These are phyloP conservation scores for Dasyprocta punctata DNA, from an alignment of 2,113 vertebrate genomes.

Conservation along the genomic window DNA sequence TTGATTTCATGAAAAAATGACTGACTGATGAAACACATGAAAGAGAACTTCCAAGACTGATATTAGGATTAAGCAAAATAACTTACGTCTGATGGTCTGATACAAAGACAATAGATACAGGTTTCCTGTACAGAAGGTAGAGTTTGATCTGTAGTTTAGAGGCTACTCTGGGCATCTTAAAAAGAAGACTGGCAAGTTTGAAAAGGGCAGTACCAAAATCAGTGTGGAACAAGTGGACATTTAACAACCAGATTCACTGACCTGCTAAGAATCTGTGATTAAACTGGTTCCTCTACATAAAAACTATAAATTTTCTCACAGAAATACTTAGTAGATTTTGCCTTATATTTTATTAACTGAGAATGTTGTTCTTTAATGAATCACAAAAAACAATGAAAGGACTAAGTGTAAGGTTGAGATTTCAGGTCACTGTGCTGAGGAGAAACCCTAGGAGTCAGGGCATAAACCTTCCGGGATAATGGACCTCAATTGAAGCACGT, in stretches of 20 bases:
- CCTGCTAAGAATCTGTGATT: background rate
- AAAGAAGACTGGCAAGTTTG: background rate
- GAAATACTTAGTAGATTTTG: background rate
- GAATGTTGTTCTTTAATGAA: background rate
- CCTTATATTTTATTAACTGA: slow-evolving; percentile 23
- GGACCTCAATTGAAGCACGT: background rate
- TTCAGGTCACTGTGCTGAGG: background rate
- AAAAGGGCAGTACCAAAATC: background rate
- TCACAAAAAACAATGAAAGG: background rate
- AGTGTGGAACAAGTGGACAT: background rate
- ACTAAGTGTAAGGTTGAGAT: background rate
- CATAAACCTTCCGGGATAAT: background rate
- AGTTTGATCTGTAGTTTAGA: background rate
- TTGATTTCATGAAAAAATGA: background rate
- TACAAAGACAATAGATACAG: background rate
- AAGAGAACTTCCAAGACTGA: background rate
- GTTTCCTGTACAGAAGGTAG: background rate
- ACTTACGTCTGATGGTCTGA: background rate
- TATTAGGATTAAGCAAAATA: background rate
- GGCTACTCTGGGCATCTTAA: background rate
- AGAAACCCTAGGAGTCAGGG: background rate
- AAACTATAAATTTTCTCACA: slow-evolving; percentile 21
- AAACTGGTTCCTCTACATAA: background rate
- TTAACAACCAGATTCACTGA: background rate
- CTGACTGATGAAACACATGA: background rate